phyloP scores from a whole-genome alignment of 2,888 invertebrate species.

The Meandrusa payeni region DNA sequence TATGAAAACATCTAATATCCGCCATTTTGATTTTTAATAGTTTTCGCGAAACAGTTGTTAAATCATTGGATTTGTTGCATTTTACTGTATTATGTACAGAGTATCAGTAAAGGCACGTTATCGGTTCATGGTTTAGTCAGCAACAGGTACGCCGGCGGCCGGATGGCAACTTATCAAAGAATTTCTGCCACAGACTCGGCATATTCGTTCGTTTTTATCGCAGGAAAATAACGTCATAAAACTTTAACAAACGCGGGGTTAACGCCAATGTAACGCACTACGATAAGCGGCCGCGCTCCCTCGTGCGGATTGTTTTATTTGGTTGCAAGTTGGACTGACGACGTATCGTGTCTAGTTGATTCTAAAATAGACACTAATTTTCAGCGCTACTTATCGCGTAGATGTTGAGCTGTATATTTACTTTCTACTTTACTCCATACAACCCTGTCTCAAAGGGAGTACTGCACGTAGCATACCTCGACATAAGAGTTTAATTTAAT shows the following conservation, averaged over 20 bases:
- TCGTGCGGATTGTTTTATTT: too few species aligned
- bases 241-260: conserved; percentile 5
- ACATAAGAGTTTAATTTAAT: too few species aligned
- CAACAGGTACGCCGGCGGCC: neutral
- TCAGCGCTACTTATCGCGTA: conserved; percentile 46
- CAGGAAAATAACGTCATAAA: conserved; percentile 7
- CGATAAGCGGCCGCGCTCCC: conserved; percentile 14
- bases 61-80: neutral
- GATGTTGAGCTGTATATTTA: conserved; percentile 45
- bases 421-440: conserved; percentile 60
- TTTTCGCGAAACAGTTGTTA: too few species aligned
- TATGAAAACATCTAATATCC: too few species aligned
- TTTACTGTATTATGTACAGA: neutral
- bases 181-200: neutral
- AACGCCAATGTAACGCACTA: neutral
- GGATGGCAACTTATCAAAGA: conserved; percentile 2
- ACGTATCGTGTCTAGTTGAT: too few species aligned
- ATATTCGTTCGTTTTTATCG: conserved; percentile 6
- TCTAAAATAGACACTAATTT: conserved; percentile 33
- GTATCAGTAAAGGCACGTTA: neutral
- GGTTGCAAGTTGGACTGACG: too few species aligned
- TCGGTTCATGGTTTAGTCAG: conserved; percentile 1
- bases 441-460: conserved; percentile 41
- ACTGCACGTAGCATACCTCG: too few species aligned
- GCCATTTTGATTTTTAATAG: too few species aligned